Conservation (phyloP, 2,888 invertebrate species). For the Scelioninae gen. 2 region DNA sequence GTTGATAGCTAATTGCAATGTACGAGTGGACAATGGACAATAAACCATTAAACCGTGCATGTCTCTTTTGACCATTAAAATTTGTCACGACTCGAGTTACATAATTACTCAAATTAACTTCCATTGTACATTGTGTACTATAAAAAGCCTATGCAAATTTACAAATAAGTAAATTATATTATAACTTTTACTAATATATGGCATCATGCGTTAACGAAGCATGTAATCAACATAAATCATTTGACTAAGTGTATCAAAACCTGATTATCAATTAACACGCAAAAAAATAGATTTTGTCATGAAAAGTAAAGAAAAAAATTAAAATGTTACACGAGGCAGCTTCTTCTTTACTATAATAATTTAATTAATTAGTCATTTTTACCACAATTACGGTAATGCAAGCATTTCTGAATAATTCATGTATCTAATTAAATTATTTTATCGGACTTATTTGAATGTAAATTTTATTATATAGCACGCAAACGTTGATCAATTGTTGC, state of each 20-base stretch:
- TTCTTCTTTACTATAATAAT: background rate
- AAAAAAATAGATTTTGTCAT: too few relatives aligned
- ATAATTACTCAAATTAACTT: slow-evolving; percentile 42
- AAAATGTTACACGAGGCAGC: background rate
- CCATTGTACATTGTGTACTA: slow-evolving; percentile 8
- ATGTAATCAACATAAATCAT: too few relatives aligned
- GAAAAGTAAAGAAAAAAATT: too few relatives aligned
- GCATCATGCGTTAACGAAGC: too few relatives aligned
- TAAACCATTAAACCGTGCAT: slow-evolving; percentile 51
- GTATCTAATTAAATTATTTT: background rate
- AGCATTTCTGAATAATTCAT: slow-evolving; percentile 6
- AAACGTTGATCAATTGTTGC: background rate
- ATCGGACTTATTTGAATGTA: slow-evolving; percentile 3
- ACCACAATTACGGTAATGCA: slow-evolving; percentile 3
- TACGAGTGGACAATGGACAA: slow-evolving; percentile 53
- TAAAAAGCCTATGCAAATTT: slow-evolving; percentile 12
- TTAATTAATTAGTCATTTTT: slow-evolving; percentile 1
- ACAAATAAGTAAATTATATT: background rate
- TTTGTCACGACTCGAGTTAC: slow-evolving; percentile 53
- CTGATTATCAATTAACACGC: too few relatives aligned
- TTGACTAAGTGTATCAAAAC: too few relatives aligned
- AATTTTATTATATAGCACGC: background rate
- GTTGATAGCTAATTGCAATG: slow-evolving; percentile 43
- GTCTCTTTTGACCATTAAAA: slow-evolving; percentile 36
- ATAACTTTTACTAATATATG: too few relatives aligned